phyloP scores from a whole-genome alignment of 2,113 vertebrate species.

The Paraplagusia blochii region DNA sequence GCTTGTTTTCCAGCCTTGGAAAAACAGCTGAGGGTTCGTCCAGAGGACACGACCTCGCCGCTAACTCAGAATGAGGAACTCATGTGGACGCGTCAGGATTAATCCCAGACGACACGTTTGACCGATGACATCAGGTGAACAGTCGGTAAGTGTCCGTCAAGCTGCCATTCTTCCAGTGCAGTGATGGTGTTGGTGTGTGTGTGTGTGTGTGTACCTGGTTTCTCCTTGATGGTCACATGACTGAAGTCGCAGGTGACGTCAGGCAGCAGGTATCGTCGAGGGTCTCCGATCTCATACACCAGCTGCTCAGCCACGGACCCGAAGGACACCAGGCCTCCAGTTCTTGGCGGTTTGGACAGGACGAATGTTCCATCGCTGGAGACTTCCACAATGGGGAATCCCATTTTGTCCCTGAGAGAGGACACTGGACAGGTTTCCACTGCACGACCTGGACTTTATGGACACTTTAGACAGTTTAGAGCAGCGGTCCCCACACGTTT shows the following conservation, averaged over 20 bases:
- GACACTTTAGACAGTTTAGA: no score
- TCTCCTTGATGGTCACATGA: conserved; percentile 78
- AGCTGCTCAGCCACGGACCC: conserved; percentile 84
- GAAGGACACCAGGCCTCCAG: conserved; percentile 81
- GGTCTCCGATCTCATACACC: conserved; percentile 84
- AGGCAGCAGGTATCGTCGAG: conserved; percentile 79
- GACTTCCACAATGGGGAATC: conserved; percentile 84
- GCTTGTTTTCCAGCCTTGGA: conserved; percentile 66
- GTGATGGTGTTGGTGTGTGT: conserved; percentile 9
- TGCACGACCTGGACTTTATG: no score
- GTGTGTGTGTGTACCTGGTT: conserved; percentile 70
- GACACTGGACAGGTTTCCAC: background rate
- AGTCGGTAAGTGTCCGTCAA: no score
- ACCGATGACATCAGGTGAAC: no score
- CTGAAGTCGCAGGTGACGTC: conserved; percentile 89
- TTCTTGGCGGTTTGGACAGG: conserved; percentile 79
- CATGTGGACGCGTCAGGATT: no score
- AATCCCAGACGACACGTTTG: no score
- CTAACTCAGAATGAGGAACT: background rate
- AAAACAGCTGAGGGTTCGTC: conserved; percentile 79
- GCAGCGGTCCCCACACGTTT: no score
- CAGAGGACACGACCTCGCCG: conserved; percentile 16
- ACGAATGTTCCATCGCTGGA: conserved; percentile 79
- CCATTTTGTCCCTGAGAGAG: conserved; percentile 80
- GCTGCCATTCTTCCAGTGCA: no score